Conservation (phyloP, 2,797 vertebrate genomes). For the Xyrichtys novacula region DNA sequence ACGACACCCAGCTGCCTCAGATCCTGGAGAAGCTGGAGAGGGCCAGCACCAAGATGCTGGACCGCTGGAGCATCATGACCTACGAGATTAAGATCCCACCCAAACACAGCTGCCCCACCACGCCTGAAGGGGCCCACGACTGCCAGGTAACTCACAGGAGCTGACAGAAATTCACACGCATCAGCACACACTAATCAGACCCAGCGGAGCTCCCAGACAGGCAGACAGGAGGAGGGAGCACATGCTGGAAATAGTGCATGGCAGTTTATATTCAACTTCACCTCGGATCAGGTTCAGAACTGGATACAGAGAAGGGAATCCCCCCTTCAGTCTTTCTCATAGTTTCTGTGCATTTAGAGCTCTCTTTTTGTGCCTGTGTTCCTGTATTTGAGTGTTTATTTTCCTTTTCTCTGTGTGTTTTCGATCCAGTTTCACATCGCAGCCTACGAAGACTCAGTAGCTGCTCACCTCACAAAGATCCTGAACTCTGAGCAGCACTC, state of each 20-base stretch:
- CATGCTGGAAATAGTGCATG: conserved; percentile 18
- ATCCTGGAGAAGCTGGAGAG: conserved; percentile 97
- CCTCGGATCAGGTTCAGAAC: conserved; percentile 7
- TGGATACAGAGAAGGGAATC: neutral
- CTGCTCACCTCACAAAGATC: conserved; percentile 96
- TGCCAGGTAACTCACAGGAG: conserved; percentile 88
- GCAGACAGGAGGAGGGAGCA: conserved; percentile 23
- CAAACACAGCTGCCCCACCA: conserved; percentile 91
- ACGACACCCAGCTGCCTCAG: conserved; percentile 97
- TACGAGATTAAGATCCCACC: conserved; percentile 97
- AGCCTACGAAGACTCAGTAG: conserved; percentile 95
- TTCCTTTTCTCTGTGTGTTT: neutral
- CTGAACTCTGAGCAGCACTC: conserved; percentile 97
- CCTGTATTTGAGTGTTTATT: neutral
- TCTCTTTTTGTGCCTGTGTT: too few relatives aligned
- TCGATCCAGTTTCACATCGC: conserved; percentile 90
- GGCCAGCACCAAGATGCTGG: conserved; percentile 99
- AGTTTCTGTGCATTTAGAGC: too few relatives aligned
- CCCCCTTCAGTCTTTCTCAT: neutral
- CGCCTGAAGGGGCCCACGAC: conserved; percentile 90
- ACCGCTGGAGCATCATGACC: conserved; percentile 99
- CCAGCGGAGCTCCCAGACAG: conserved; percentile 41
- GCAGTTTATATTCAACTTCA: conserved; percentile 22
- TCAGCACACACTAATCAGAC: conserved; percentile 29
- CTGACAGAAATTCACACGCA: conserved; percentile 40